phyloP scores from a whole-genome alignment of 2,113 vertebrate genomes.

The Xerus inauris region DNA sequence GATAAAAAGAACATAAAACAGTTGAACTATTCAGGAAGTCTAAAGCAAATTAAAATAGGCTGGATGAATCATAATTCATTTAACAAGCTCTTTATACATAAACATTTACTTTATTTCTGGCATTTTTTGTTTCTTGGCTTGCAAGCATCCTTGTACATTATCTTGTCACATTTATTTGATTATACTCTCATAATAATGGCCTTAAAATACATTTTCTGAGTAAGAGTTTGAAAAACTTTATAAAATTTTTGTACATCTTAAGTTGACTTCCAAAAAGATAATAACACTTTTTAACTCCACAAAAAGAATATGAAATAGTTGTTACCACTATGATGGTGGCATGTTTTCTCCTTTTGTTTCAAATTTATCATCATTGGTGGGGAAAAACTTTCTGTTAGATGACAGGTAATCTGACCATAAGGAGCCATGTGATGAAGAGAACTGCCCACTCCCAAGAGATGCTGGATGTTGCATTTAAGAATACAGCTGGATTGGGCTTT shows the following conservation, averaged over 20 bases:
- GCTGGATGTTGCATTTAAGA: not conserved
- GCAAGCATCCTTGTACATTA: not conserved
- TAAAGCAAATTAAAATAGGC: constrained; percentile 17
- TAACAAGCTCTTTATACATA: not conserved
- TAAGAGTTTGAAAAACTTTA: not conserved
- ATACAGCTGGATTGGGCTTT: not conserved
- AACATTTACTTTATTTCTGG: constrained; percentile 10
- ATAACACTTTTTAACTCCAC: not conserved
- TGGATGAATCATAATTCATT: not conserved
- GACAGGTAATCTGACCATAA: not conserved
- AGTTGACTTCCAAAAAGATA: not conserved
- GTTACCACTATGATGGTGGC: not conserved
- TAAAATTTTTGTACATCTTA: not conserved
- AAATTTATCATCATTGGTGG: not conserved
- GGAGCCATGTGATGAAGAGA: not conserved
- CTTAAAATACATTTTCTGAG: constrained; percentile 13
- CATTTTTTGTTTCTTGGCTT: not conserved
- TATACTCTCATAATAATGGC: not conserved
- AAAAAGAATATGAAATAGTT: not conserved
- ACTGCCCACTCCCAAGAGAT: not conserved
- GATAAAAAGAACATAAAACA: not conserved
- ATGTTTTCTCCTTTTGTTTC: not conserved
- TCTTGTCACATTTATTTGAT: constrained; percentile 29
- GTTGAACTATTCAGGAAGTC: not conserved
- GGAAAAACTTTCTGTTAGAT: not conserved